phyloP scores from a whole-genome alignment of 2,113 vertebrate species.

The Misgurnus anguillicaudatus region DNA sequence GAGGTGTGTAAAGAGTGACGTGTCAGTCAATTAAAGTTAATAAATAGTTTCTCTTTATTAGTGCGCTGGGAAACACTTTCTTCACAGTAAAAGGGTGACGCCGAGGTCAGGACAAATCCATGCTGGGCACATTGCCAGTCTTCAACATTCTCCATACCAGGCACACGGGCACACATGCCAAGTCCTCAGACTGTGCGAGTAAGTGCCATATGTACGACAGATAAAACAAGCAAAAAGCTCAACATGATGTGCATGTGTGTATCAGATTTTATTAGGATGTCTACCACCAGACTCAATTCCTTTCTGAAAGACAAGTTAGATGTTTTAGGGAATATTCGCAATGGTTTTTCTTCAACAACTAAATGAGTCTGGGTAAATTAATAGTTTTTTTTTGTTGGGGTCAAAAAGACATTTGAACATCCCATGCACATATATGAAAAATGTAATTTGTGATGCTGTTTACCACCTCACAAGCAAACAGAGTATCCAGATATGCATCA shows the following conservation, averaged over 20 bases:
- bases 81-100: slow-evolving; percentile 30
- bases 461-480: background rate
- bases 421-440: too few relatives aligned
- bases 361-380: too few relatives aligned
- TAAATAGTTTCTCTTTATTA: background rate
- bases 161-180: slow-evolving; percentile 11
- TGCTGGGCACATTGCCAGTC: slow-evolving; percentile 25
- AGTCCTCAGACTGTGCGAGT: slow-evolving; percentile 12
- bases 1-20: background rate
- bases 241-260: background rate
- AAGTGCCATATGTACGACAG: slow-evolving; percentile 5
- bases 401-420: too few relatives aligned
- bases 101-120: slow-evolving; percentile 35
- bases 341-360: too few relatives aligned
- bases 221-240: background rate
- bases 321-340: too few relatives aligned
- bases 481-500: slow-evolving; percentile 14
- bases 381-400: too few relatives aligned
- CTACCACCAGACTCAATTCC: too few relatives aligned
- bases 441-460: too few relatives aligned
- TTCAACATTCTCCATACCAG: slow-evolving; percentile 34
- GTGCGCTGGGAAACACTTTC: slow-evolving; percentile 34
- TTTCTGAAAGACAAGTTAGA: background rate
- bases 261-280: background rate
- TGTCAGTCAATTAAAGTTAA: background rate